Conservation (phyloP, 2,797 vertebrate species). For the Enteromius trimaculatus region DNA sequence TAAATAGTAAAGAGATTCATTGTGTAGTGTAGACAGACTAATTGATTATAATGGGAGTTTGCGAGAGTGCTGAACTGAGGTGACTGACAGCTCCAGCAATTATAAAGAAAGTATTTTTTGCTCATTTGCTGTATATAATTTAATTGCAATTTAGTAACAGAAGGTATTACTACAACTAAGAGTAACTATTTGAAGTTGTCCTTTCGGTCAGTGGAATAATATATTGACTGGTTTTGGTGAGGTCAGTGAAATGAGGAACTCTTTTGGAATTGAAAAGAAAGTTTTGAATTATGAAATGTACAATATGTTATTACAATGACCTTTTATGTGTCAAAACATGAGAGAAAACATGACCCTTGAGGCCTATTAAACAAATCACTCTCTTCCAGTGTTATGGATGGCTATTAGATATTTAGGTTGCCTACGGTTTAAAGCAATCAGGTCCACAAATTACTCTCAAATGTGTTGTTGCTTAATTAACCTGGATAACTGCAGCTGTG, state of each 20-base stretch:
- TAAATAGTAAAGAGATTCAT: not conserved
- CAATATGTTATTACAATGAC: not conserved
- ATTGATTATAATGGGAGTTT: conserved; percentile 1
- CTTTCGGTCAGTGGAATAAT: too few species aligned
- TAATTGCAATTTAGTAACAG: not conserved
- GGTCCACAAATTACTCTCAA: not conserved
- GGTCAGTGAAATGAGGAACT: not conserved
- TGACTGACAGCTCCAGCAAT: not conserved
- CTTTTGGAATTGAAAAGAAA: not conserved
- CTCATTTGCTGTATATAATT: not conserved
- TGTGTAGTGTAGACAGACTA: not conserved
- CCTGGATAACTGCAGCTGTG: conserved; percentile 27
- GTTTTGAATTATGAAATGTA: not conserved
- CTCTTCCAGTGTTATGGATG: not conserved
- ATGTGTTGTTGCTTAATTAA: conserved; percentile 27
- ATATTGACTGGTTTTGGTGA: not conserved
- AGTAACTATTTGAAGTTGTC: not conserved
- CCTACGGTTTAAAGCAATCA: conserved; percentile 30
- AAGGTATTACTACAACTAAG: not conserved
- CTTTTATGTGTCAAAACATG: not conserved
- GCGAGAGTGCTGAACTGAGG: not conserved
- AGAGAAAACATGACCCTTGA: not conserved
- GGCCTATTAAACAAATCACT: not conserved
- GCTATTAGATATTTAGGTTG: conserved; percentile 1
- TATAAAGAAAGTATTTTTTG: not conserved